Evolutionary conservation across 2,113 vertebrate species (phyloP).

Genomic region (Prinia subflava): DNA sequence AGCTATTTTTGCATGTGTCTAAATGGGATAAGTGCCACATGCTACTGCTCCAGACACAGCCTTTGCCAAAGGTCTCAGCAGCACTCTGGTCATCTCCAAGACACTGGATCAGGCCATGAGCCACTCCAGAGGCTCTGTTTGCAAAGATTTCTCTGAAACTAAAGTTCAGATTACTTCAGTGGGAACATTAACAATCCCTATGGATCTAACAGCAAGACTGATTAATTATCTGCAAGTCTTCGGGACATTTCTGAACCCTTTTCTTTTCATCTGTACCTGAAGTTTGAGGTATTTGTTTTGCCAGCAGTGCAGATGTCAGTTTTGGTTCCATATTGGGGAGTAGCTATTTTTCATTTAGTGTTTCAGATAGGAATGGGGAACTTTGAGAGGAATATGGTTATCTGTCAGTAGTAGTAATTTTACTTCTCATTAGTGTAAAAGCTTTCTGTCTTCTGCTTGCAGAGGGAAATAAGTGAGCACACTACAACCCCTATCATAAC

Average conservation of each 20-base stretch:
- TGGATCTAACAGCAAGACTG: not conserved
- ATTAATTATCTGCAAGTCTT: not conserved
- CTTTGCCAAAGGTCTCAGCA: not conserved
- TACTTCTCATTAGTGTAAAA: not conserved
- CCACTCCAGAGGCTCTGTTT: not conserved
- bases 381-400: not conserved
- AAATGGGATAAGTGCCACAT: not conserved
- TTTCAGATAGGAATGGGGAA: not conserved
- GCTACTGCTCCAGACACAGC: not conserved
- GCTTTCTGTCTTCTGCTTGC: not conserved
- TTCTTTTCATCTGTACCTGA: not conserved
- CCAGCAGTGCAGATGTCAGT: not conserved
- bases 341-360: not conserved
- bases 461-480: not conserved
- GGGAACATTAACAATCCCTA: not conserved
- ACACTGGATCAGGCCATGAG: not conserved
- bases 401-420: not conserved
- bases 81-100: not conserved
- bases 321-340: not conserved
- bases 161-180: not conserved
- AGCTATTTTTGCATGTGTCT: not conserved
- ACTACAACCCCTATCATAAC: not conserved
- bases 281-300: not conserved
- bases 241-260: not conserved
- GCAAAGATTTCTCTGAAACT: not conserved